phyloP scores from a whole-genome alignment of 2,888 invertebrate genomes.

The Notodonta dromedarius region DNA sequence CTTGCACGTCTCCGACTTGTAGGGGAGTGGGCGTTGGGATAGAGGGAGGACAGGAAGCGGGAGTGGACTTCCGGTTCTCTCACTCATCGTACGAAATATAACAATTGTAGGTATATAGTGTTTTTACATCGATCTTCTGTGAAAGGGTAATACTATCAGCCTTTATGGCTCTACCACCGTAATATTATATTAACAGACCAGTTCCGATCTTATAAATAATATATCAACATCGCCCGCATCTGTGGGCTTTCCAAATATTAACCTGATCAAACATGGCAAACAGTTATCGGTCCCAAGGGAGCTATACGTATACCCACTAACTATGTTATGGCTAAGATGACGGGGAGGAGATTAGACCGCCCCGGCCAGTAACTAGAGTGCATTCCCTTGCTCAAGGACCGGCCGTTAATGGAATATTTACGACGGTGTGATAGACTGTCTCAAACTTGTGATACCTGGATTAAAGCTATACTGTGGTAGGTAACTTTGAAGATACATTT shows the following conservation, averaged over 20 bases:
- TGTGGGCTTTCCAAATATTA: slow-evolving; percentile 31
- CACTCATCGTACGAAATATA: too few species aligned
- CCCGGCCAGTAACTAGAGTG: slow-evolving; percentile 50
- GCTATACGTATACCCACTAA: slow-evolving; percentile 39
- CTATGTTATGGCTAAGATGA: slow-evolving; percentile 48
- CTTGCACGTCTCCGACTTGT: too few species aligned
- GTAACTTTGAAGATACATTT: too few species aligned
- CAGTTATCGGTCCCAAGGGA: slow-evolving; percentile 45
- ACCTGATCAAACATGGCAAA: slow-evolving; percentile 39
- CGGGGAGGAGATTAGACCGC: slow-evolving; percentile 47
- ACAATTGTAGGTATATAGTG: too few species aligned
- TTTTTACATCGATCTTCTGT: too few species aligned
- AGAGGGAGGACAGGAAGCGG: too few species aligned
- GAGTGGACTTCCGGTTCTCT: too few species aligned
- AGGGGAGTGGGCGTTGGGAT: too few species aligned
- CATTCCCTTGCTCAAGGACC: slow-evolving; percentile 53
- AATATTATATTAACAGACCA: too few species aligned
- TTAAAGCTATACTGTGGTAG: background rate
- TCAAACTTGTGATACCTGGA: slow-evolving; percentile 18
- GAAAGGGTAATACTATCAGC: too few species aligned
- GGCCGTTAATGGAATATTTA: slow-evolving; percentile 55
- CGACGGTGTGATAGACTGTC: slow-evolving; percentile 30
- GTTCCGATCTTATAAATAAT: background rate
- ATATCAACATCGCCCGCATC: slow-evolving; percentile 16
- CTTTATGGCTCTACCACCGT: too few species aligned